These are phyloP conservation scores for Melanotaenia parkinsoni DNA, from an alignment of 2,797 vertebrate species.

Conservation along the genomic window DNA sequence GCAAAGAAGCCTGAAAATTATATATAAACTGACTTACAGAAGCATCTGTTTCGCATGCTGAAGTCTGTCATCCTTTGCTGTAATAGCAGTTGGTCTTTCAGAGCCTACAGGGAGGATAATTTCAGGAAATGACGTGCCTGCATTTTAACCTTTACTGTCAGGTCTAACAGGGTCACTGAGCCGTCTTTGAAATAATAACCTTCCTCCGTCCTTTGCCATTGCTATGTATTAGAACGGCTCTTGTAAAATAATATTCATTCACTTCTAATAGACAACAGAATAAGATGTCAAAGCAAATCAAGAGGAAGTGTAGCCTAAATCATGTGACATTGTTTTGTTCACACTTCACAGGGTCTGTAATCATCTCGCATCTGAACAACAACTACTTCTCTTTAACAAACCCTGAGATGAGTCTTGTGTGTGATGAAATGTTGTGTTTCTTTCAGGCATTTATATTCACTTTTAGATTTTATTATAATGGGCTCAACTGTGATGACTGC, in stretches of 20 bases:
- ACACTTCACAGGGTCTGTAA: constrained; percentile 44
- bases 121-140: neutral
- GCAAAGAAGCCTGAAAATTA: neutral
- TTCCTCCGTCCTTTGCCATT: neutral
- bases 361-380: constrained; percentile 50
- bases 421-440: constrained; percentile 42
- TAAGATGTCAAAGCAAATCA: constrained; percentile 61
- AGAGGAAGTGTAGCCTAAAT: constrained; percentile 28
- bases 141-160: neutral
- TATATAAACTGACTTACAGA: neutral
- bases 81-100: neutral
- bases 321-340: constrained; percentile 32
- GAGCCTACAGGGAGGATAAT: neutral
- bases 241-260: constrained; percentile 23
- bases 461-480: constrained; percentile 43
- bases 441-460: constrained; percentile 32
- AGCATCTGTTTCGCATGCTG: neutral
- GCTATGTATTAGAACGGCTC: neutral
- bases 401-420: neutral
- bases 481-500: constrained; percentile 34
- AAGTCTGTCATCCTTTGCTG: no score
- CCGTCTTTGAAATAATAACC: neutral
- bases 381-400: constrained; percentile 65
- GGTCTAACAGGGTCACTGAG: neutral
- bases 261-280: constrained; percentile 27